phyloP scores from a whole-genome alignment of 2,797 vertebrate species.

The Leuciscus waleckii region DNA sequence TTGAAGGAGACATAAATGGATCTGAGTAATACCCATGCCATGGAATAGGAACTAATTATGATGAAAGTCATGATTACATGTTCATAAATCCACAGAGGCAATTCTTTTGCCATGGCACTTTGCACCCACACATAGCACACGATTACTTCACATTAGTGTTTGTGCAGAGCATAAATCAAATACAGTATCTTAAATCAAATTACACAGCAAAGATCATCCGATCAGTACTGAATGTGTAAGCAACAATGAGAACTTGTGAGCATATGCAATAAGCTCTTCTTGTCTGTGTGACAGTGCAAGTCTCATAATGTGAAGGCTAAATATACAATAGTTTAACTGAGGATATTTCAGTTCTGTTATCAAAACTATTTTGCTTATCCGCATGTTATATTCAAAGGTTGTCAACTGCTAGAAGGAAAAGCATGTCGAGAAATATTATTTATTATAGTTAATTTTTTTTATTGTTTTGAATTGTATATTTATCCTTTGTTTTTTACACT shows the following conservation, averaged over 20 bases:
- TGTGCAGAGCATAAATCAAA: slow-evolving; percentile 17
- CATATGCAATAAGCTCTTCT: slow-evolving; percentile 11
- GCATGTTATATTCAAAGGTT: background rate
- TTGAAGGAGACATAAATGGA: slow-evolving; percentile 25
- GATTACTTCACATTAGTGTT: slow-evolving; percentile 29
- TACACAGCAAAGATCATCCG: slow-evolving; percentile 10
- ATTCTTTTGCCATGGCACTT: slow-evolving; percentile 38
- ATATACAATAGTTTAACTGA: background rate
- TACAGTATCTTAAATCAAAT: slow-evolving; percentile 29
- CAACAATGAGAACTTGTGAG: background rate
- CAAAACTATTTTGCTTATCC: background rate
- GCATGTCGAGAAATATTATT: background rate
- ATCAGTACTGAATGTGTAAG: background rate
- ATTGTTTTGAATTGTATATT: background rate
- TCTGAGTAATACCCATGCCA: slow-evolving; percentile 43
- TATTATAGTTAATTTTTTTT: background rate
- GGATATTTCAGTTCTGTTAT: background rate
- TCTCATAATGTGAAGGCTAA: background rate
- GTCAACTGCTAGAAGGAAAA: background rate
- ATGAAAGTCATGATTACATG: slow-evolving; percentile 50
- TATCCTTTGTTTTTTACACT: background rate
- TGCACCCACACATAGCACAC: slow-evolving; percentile 8
- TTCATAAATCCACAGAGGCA: slow-evolving; percentile 38
- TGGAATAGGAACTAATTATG: slow-evolving; percentile 51
- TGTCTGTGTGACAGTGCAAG: background rate